Evolutionary conservation across 2,888 invertebrate genomes (phyloP), one percentile per base, ranked within the genome.

Genomic region (Drosophila tripunctata): DNA sequence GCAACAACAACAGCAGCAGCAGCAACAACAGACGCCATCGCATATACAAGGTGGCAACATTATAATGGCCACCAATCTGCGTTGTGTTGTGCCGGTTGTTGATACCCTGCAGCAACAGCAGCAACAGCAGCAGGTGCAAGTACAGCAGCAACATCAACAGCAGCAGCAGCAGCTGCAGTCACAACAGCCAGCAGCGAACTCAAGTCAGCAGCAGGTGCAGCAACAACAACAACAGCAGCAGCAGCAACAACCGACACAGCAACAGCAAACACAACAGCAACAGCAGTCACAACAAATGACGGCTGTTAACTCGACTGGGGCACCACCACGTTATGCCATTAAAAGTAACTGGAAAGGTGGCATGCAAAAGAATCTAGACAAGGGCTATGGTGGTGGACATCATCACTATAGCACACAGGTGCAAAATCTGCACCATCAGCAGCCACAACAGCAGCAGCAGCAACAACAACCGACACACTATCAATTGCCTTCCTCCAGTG

Each of bases 401-500:
- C 88, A 89, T 58, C 90, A 90, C 40, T 90, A 89, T 22, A 83
- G 61, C 58, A 73, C 76, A 4, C 82, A 85, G 71, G 67, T 85
- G 65, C 88, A 84, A 73, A 70, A 88, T 3, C 17, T 81, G 67
- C 66, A 31, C 85, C 65, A 71, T 75, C 17, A 54, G 48, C 87
- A 88, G 57, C 51, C 57, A 31, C 79, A 78, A 30, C 78, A 70
- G 58, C 88, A 85, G 47, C 70, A 77, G 48, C 84, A 77, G 54
- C 58, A 47, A 12, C 65, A 69, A 15, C 76, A 67, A 45, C 80
- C 63, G 55, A 73, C 76, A 40, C 90, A 87, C 76, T 90, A 89
- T 78, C 82, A 85, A 87, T 87, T 90, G 87, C 85, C 90, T 89
- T 89, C 90, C 85, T 80, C 90, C 4, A 88, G 74, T 54, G 77